Base-by-base conservation (phyloP, 92 coral and sea anemone species). In the Blastomussa wellsi region DNA sequence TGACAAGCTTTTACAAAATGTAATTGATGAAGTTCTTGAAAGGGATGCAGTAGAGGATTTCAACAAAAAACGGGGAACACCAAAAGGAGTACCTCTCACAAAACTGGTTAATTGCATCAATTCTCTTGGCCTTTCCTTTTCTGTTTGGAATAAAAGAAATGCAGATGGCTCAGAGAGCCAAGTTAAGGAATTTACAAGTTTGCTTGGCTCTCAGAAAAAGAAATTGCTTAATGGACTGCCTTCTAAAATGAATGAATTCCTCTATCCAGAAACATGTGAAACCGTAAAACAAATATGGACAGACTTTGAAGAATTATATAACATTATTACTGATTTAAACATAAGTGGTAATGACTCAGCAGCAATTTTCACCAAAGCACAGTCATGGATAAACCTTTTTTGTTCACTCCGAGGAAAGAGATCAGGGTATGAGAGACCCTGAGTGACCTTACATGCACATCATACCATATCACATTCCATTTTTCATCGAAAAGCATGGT, bases 121-220 rank as follows among this genome's bases (percentile, higher is more conserved):
- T 79, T 48, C 36, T 20, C 20, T 76, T 5, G 93, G 87, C 9
- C 80, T 85, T 9, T 41, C 87, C 0, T 89, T 89, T 81, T 36
- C 86, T 4, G 42, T 89, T 7, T 85, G 89, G 80, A 81, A 89
- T 79, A 84, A 84, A 72, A 80, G 48, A 47, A 91, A 88, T 80
- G 89, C 94, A 29, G 91, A 92, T 92, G 93, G 92, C 10, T 86
- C 92, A 16, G 74, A 79, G 37, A 89, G 92, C 74, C 80, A 86
- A 48, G 26, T 78, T 0, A 76, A 80, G 36, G 94, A 88, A 7
- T 88, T 66, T 57, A 88, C 92, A 4, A 89, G 92, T 53, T 86
- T 89, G 42, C 44, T 92, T 3, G 92, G 90, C 15, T 48, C 90
- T 14, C 87, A 89, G 39, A 92, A 89, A 67, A 92, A 86, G 81